Base-by-base conservation (phyloP, 2,888 invertebrate genomes). In the Leptinotarsa tumamoca region DNA sequence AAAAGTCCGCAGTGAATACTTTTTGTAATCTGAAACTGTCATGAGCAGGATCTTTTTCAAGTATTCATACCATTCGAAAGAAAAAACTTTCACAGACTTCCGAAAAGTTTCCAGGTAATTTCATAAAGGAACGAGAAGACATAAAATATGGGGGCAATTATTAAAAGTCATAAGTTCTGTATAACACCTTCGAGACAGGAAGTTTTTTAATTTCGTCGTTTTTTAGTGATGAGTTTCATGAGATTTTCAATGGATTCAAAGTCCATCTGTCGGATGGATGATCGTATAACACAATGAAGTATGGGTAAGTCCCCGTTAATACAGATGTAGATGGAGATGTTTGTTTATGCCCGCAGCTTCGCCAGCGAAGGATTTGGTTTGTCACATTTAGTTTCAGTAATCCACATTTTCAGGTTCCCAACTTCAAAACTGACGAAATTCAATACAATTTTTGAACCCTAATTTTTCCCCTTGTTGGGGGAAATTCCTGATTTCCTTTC, bases 11-110 rank as follows among this genome's bases (percentile, higher is more conserved):
- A 76, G 78, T 72, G 71, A 21, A 67, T n/a, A 33, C 80, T 80
- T 77, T 81, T 82, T 76, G 75, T 80, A 82, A 82, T 82, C 79
- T 81, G 78, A 80, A 82, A 81, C 81, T 81, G 83, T 81, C 83
- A 82, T 80, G 78, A 72, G 73, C 82, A 83, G 81, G 79, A 80
- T 78, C 72, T 77, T 71, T 78, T 78, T 80, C 81, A 78, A 79
- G 80, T 80, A 82, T 82, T 82, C 83, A 80, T 78, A 79, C 77
- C 67, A 71, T 72, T 75, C 75, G 56, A 63, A 58, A 58, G 70
- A 80, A 80, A 82, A 79, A 81, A 79, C 74, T 79, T 77, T 71
- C 50, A 43, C 75, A 74, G 78, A 80, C 79, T 81, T 80, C 71
- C 67, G 50, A 27, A 74, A 74, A 80, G 78, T 81, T 78, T 67